phyloP scores from a whole-genome alignment of 1,140 invertebrate species.

The Drosophila kikkawai region DNA sequence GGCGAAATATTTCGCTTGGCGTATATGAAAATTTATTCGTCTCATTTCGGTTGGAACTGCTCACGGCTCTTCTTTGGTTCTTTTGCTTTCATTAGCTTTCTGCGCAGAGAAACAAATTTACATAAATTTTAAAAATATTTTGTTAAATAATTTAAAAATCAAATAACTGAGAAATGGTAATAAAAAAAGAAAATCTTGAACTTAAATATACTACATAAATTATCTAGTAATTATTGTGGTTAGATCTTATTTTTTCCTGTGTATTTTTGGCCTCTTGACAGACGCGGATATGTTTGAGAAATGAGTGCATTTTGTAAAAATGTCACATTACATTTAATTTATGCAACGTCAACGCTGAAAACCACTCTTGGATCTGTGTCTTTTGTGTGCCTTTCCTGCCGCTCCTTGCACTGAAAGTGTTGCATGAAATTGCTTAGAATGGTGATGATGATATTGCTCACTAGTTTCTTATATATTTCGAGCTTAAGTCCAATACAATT shows the following conservation, averaged over 20 bases:
- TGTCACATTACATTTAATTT: slow-evolving; percentile 85
- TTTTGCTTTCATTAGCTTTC: slow-evolving; percentile 24
- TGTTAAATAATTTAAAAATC: not conserved
- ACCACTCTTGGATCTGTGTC: slow-evolving; percentile 28
- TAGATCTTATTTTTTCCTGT: not conserved
- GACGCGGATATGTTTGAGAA: slow-evolving; percentile 77
- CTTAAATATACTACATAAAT: too few relatives aligned
- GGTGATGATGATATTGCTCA: slow-evolving; percentile 18
- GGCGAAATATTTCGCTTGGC: slow-evolving; percentile 80
- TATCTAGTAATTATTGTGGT: rapidly evolving
- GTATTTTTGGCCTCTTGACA: slow-evolving; percentile 26
- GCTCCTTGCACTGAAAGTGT: slow-evolving; percentile 56
- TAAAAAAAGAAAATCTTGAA: too few relatives aligned
- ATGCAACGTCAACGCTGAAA: slow-evolving; percentile 67
- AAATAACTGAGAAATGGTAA: not conserved
- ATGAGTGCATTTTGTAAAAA: slow-evolving; percentile 84
- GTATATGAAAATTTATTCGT: slow-evolving; percentile 82
- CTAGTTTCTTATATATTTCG: slow-evolving; percentile 9
- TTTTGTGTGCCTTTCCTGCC: slow-evolving; percentile 16
- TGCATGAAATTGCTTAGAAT: slow-evolving; percentile 74
- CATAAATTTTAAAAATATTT: not conserved
- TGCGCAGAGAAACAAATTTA: not conserved
- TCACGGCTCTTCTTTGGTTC: slow-evolving; percentile 24
- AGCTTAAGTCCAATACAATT: not conserved
- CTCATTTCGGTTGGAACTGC: slow-evolving; percentile 57